phyloP scores from a whole-genome alignment of 2,113 vertebrate species.

The Irena cyanogastra region DNA sequence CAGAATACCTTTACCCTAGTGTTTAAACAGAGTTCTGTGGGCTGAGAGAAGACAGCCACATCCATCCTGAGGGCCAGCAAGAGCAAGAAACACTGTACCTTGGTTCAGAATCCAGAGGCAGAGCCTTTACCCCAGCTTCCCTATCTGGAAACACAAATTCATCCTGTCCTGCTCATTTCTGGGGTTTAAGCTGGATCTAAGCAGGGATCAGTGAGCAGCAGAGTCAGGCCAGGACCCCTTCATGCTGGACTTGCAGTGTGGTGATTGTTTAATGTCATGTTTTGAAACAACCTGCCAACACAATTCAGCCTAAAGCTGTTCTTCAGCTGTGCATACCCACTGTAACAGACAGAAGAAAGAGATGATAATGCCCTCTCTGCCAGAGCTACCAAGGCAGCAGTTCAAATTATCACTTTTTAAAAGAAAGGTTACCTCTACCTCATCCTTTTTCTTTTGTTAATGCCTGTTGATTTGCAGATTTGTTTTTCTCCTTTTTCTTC shows the following conservation, averaged over 20 bases:
- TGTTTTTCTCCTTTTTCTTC: neutral
- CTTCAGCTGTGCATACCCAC: neutral
- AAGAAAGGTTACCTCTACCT: neutral
- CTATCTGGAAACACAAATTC: neutral
- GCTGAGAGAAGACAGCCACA: neutral
- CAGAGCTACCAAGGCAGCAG: neutral
- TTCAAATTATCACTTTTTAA: neutral
- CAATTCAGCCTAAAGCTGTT: neutral
- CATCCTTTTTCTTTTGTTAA: neutral
- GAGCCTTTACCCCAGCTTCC: neutral
- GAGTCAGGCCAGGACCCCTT: neutral
- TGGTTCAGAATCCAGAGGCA: neutral
- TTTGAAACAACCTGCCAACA: fast-evolving
- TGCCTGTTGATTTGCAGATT: neutral
- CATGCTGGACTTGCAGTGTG: fast-evolving
- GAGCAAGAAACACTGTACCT: neutral
- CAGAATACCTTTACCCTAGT: neutral
- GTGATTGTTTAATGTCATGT: neutral
- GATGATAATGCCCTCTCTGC: neutral
- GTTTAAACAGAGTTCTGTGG: neutral
- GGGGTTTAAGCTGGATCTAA: neutral
- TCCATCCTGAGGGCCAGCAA: neutral
- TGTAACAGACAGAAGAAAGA: neutral
- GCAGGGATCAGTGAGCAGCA: neutral
- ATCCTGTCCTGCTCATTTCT: neutral